phyloP scores from a whole-genome alignment of 2,113 vertebrate genomes.

The Ceyx cyanopectus region DNA sequence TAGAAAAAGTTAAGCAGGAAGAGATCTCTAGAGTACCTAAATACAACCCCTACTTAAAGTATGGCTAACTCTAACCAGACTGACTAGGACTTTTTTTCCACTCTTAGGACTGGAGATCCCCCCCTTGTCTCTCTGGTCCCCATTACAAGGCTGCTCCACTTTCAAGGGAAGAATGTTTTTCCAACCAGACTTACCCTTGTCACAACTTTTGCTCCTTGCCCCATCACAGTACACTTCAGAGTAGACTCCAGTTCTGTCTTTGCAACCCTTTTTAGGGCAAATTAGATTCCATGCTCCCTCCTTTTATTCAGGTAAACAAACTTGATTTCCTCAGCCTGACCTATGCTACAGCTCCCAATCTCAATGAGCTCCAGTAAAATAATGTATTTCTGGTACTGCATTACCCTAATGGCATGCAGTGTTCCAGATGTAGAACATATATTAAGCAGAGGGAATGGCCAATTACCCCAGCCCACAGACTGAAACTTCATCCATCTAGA shows the following conservation, averaged over 20 bases:
- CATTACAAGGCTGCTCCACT: background rate
- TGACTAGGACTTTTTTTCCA: background rate
- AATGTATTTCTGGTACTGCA: too few relatives aligned
- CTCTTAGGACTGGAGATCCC: background rate
- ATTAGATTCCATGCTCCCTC: background rate
- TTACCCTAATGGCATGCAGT: background rate
- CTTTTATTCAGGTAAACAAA: background rate
- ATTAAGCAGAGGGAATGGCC: background rate
- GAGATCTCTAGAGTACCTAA: background rate
- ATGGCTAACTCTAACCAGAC: background rate
- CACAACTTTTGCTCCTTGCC: background rate
- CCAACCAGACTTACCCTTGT: background rate
- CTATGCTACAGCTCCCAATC: background rate
- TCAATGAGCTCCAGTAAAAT: fast-evolving
- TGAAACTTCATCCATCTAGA: background rate
- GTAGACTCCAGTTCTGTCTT: background rate
- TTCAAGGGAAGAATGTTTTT: background rate
- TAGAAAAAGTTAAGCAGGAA: background rate
- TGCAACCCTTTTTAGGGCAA: background rate
- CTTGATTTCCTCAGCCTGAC: fast-evolving
- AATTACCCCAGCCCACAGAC: background rate
- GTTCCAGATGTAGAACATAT: background rate
- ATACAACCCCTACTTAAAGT: background rate
- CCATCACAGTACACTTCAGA: background rate
- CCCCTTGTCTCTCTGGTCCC: fast-evolving